Conservation (phyloP, 2,888 invertebrate species). For the Minunthozetes semirufus region DNA sequence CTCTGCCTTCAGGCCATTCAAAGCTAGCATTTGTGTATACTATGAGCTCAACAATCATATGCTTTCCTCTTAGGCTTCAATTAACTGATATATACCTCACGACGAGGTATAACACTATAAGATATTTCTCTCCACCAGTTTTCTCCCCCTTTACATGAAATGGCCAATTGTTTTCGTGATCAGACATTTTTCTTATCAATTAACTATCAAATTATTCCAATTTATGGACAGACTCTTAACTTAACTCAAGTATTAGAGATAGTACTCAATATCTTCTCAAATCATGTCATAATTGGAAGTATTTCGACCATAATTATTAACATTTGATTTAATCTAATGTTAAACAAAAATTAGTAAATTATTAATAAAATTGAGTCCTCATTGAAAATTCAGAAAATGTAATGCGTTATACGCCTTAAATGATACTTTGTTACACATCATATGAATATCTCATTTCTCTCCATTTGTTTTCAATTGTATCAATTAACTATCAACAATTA, state of each 20-base stretch:
- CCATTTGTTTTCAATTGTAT: background rate
- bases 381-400: no score
- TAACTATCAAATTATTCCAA: no score
- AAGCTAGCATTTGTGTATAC: background rate
- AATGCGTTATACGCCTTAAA: background rate
- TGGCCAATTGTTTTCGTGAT: background rate
- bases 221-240: no score
- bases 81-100: conserved; percentile 19
- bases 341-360: no score
- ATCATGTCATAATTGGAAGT: no score
- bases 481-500: no score
- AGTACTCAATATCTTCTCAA: no score
- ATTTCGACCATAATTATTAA: no score
- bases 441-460: background rate
- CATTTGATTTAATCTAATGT: no score
- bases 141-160: background rate
- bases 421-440: background rate
- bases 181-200: no score
- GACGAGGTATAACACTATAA: background rate
- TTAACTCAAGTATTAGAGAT: no score
- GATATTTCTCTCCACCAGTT: background rate
- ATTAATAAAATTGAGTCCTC: no score
- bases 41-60: conserved; percentile 10
- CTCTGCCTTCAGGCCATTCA: background rate
- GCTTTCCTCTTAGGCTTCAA: conserved; percentile 5